These are phyloP conservation scores for Lasioglossum vierecki DNA, from an alignment of 2,888 invertebrate species.

Conservation along the genomic window DNA sequence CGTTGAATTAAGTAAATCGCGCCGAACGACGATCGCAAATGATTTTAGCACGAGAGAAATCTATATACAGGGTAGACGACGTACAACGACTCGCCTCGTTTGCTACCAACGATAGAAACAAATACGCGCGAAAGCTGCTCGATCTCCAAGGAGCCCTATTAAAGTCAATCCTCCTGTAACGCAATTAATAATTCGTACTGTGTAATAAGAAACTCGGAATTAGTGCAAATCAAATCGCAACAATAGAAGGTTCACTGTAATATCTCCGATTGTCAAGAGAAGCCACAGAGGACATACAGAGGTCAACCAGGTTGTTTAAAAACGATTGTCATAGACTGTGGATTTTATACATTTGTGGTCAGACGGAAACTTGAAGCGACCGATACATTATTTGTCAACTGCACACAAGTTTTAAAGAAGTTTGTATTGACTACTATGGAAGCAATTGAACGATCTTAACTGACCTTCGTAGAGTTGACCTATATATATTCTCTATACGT, in stretches of 20 bases:
- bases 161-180: not conserved
- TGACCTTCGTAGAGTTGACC: not conserved
- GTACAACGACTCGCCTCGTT: not conserved
- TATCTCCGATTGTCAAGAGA: not conserved
- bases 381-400: too few relatives aligned
- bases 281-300: not conserved
- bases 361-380: too few relatives aligned
- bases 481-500: not conserved
- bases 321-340: too few relatives aligned
- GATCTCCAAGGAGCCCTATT: not conserved
- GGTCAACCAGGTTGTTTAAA: not conserved
- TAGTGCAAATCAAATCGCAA: not conserved
- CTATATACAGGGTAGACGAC: not conserved
- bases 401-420: too few relatives aligned
- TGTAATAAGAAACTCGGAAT: not conserved
- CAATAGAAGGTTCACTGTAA: not conserved
- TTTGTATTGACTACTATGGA: too few relatives aligned
- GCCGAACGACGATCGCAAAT: slow-evolving; percentile 39
- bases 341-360: too few relatives aligned
- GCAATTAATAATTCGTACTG: not conserved
- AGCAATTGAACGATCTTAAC: too few relatives aligned
- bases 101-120: not conserved
- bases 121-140: not conserved
- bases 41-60: slow-evolving; percentile 46
- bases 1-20: slow-evolving; percentile 45